Percentiles rank a stretch among this genome's conserved stretches.
These are phyloP conservation scores for Bombus waltoni DNA, from an alignment of 1,140 invertebrate species.

Conservation along the genomic window DNA sequence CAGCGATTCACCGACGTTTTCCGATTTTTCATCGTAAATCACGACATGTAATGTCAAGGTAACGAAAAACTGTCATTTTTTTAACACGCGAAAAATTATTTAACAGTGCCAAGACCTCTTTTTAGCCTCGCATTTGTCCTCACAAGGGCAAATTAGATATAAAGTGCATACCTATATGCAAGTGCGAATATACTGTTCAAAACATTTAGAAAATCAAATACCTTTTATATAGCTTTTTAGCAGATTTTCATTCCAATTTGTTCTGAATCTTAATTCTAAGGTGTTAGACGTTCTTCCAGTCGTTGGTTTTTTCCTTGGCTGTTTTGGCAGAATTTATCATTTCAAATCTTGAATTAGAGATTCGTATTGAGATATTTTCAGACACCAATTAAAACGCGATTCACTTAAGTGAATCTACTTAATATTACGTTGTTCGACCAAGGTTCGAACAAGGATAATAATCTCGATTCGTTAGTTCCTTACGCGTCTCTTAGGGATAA, in stretches of 20 bases:
- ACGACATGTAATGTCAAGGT: neutral
- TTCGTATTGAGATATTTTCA: neutral
- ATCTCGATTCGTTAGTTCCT: neutral
- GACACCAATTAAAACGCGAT: neutral
- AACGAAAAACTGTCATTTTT: neutral
- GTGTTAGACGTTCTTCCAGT: neutral
- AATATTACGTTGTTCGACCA: neutral
- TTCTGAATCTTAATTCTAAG: neutral
- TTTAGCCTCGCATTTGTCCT: conserved; percentile 5
- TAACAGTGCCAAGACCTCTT: conserved; percentile 10
- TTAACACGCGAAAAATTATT: neutral
- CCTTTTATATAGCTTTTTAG: neutral
- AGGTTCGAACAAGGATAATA: neutral
- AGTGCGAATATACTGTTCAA: neutral
- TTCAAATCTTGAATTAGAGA: neutral
- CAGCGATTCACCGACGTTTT: conserved; percentile 66
- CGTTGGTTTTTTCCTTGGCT: neutral
- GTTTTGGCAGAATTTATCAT: neutral
- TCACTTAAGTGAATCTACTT: neutral
- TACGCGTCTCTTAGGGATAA: neutral
- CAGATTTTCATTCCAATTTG: neutral
- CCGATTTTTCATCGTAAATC: conserved; percentile 68
- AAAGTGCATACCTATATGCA: neutral
- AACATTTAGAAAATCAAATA: neutral
- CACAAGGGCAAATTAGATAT: neutral